These are phyloP conservation scores for Prolemur simus DNA, from an alignment of 2,113 vertebrate species.

Conservation along the genomic window DNA sequence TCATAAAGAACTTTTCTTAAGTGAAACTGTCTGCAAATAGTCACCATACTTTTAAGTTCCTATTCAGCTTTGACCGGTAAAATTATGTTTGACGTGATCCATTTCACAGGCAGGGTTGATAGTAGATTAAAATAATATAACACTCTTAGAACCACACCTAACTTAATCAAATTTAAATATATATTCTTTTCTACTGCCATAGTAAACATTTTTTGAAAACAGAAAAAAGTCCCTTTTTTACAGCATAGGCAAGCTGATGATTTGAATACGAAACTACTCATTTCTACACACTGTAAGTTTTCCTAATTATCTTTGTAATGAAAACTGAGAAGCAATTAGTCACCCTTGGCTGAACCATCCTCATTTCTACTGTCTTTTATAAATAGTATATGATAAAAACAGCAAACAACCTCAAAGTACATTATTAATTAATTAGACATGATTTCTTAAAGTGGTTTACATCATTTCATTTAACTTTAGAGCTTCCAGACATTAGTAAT, in stretches of 20 bases:
- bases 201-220: background rate
- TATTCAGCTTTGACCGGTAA: background rate
- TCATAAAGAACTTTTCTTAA: background rate
- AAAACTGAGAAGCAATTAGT: constrained; percentile 50
- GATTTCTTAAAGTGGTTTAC: constrained; percentile 50
- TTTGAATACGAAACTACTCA: constrained; percentile 1
- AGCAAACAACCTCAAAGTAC: constrained; percentile 25
- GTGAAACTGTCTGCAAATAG: background rate
- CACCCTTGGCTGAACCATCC: background rate
- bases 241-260: background rate
- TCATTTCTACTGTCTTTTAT: background rate
- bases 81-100: background rate
- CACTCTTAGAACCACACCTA: background rate
- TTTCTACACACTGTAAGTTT: constrained; percentile 10
- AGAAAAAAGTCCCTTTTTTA: background rate
- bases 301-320: constrained; percentile 58
- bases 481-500: constrained; percentile 19
- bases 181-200: background rate
- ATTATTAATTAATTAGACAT: constrained; percentile 61
- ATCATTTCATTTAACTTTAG: constrained; percentile 54
- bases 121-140: background rate
- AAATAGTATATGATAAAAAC: constrained; percentile 7
- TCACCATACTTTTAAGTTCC: background rate
- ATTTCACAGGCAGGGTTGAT: background rate
- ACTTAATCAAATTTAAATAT: background rate